A percentile compares a stretch with the other conserved stretches of the same genome.
Conservation (phyloP, 2,113 vertebrate species). For the Myrmecophaga tridactyla region DNA sequence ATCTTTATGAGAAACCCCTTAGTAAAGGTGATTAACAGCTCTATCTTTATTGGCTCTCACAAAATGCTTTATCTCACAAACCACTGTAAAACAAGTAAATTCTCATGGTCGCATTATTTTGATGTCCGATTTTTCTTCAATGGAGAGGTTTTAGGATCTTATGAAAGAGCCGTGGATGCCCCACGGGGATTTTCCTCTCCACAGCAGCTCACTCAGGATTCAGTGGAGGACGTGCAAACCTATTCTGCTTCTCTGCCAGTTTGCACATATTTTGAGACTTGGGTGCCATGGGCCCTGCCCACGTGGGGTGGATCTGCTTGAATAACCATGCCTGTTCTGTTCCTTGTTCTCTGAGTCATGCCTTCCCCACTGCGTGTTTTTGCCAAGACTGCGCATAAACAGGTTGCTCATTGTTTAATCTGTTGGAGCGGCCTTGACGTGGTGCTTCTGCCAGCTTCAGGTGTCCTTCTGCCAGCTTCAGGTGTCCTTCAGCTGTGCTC, state of each 20-base stretch:
- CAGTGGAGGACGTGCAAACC: background rate
- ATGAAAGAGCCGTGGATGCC: background rate
- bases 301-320: constrained; percentile 49
- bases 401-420: constrained; percentile 74
- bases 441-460: constrained; percentile 58
- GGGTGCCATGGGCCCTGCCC: background rate
- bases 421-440: constrained; percentile 21
- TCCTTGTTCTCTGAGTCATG: constrained; percentile 74
- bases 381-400: constrained; percentile 72
- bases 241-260: background rate
- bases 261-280: constrained; percentile 14
- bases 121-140: constrained; percentile 33
- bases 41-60: background rate
- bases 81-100: background rate
- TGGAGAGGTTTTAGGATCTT: background rate
- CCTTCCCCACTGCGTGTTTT: constrained; percentile 65
- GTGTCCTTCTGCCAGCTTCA: constrained; percentile 57
- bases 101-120: background rate
- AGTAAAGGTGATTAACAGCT: background rate
- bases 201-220: background rate
- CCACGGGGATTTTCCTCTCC: background rate
- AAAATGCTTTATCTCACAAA: too few species aligned
- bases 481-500: constrained; percentile 33
- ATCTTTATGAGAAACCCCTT: background rate
- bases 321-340: constrained; percentile 55